phyloP scores from a whole-genome alignment of 2,797 vertebrate genomes.

The Tenualosa thibaudeaui region DNA sequence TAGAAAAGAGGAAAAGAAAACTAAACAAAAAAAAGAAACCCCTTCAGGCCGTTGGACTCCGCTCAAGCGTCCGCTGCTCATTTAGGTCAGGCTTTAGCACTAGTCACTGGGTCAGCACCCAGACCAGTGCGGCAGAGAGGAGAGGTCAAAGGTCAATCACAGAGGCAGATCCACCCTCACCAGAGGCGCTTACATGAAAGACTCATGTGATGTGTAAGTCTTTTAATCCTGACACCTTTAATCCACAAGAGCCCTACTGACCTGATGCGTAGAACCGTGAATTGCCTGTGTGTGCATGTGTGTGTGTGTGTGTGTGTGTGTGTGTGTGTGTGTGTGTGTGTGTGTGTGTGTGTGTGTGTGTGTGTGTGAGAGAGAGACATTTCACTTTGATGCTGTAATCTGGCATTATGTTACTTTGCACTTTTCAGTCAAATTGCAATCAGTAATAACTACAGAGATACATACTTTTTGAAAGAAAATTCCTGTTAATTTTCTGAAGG shows the following conservation, averaged over 20 bases:
- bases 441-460: too few relatives aligned
- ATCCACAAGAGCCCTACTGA: background rate
- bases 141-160: background rate
- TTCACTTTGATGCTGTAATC: too few relatives aligned
- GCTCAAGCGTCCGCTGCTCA: background rate
- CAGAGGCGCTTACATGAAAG: background rate
- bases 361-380: too few relatives aligned
- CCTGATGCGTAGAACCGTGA: background rate
- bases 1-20: background rate
- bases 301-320: background rate
- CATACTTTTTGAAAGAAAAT: too few relatives aligned
- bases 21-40: too few relatives aligned
- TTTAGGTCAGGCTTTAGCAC: background rate
- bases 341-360: background rate
- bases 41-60: background rate
- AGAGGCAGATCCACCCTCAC: background rate
- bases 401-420: too few relatives aligned
- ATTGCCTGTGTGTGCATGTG: background rate
- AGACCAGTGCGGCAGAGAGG: background rate
- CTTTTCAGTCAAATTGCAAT: too few relatives aligned
- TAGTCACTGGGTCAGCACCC: background rate
- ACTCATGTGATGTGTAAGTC: constrained; percentile 3
- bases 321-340: background rate
- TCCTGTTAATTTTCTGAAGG: background rate
- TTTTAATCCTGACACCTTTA: background rate